A percentile compares a stretch with the other conserved stretches of the same genome.
Evolutionary conservation across 1,140 invertebrate genomes (phyloP).

Genomic region (Pogonus chalceus): DNA sequence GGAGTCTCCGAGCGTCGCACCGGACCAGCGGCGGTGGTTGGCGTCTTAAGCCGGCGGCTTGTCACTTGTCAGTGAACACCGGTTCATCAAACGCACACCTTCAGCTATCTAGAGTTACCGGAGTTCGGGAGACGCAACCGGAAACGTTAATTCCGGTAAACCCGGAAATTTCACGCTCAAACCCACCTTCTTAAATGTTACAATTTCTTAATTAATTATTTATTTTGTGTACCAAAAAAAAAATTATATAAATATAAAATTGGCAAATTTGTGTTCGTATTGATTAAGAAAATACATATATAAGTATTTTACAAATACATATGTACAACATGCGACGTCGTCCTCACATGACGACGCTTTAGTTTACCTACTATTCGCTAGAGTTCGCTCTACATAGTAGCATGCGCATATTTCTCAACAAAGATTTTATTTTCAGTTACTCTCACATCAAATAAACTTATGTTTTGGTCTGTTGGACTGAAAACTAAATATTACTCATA

Average conservation of each 20-base stretch:
- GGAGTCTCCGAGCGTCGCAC: constrained; percentile 2
- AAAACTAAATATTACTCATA: constrained; percentile 12
- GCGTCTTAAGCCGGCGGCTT: constrained; percentile 11
- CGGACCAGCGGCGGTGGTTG: too few species aligned
- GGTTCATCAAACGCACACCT: not conserved
- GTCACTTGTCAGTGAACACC: constrained; percentile 10
- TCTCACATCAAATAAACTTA: not conserved
- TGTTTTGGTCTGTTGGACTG: constrained; percentile 9
- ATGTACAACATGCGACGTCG: constrained; percentile 8
- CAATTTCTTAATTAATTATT: not conserved
- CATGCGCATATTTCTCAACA: not conserved
- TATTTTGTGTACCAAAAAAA: not conserved
- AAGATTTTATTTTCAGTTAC: constrained; percentile 5
- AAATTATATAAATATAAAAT: not conserved
- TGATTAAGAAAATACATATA: constrained; percentile 16
- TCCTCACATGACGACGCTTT: constrained; percentile 3
- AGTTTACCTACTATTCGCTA: constrained; percentile 11
- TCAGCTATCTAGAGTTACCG: not conserved
- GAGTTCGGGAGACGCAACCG: not conserved
- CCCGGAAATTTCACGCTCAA: not conserved
- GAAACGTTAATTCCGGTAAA: not conserved
- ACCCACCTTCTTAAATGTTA: not conserved
- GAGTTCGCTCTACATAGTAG: constrained; percentile 7
- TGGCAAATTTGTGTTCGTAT: not conserved
- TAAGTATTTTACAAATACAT: constrained; percentile 10